Evolutionary conservation across 2,888 invertebrate genomes (phyloP), one percentile per base, ranked within the genome.

Genomic region (Conops quadrifasciatus): DNA sequence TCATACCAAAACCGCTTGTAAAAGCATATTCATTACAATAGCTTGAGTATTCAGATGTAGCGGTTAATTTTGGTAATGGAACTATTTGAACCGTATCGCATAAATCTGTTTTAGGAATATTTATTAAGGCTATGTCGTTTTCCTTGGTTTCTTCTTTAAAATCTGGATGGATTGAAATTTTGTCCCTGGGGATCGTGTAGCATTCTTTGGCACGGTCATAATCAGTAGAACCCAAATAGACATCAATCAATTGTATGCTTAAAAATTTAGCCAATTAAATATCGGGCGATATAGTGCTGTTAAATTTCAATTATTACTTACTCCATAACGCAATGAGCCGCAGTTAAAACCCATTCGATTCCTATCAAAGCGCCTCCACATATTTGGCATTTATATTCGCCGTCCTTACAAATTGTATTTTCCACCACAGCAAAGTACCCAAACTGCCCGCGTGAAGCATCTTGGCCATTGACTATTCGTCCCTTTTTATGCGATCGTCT

Each of bases 281-380:
- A 7, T 36, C 4, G 36, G 4, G 4, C 4, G 9, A 36, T 36
- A 36, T 36, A 36, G 36, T 36, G 16, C 24, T n/a, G 15, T 28
- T 7, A 4, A 58, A 56, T 56, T 58, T 15, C 4, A 58, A 58
- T 16, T 26, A 58, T 16, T 2, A 28, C 28, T 28, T 58, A 58
- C 58, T 16, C 58, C 0, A 2, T 15, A 24, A 58, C 21, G 28
- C 58, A 58, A 58, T 58, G 58, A 58, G 58, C 58, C 13, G 58
- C 58, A 24, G 26, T 28, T 24, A 58, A 28, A 11, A 58, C 15
- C 58, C 58, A 58, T 58, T 58, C 26, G 15, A 1, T 16, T 28
- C 58, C 58, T 11, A 58, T 58, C 26, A 58, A 58, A 4, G 58
- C 24, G 15, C 58, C 58, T 2, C 24, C 28, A 16, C 58, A 58